phyloP scores from a whole-genome alignment of 2,888 invertebrate genomes.

The Caenorhabditis macrosperma region DNA sequence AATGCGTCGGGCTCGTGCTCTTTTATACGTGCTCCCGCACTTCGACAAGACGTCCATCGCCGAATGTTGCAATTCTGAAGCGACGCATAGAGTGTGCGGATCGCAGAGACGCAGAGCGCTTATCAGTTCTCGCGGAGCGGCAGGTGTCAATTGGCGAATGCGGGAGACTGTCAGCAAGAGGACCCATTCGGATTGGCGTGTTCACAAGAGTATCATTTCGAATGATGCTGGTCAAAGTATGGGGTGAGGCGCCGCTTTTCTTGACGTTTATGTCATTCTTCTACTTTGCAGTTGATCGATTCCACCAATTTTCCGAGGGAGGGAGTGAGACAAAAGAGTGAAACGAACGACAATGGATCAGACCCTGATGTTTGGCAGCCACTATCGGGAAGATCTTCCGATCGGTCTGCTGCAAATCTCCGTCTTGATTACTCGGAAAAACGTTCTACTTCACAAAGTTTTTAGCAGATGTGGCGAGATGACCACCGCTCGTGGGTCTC shows the following conservation, averaged over 20 bases:
- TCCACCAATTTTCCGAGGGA: slow-evolving; percentile 15
- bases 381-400: too few relatives aligned
- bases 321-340: background rate
- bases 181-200: slow-evolving; percentile 53
- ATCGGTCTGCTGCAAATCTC: too few relatives aligned
- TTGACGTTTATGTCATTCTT: slow-evolving; percentile 38
- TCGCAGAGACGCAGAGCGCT: slow-evolving; percentile 33
- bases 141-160: slow-evolving; percentile 51
- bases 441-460: too few relatives aligned
- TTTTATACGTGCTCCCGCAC: slow-evolving; percentile 48
- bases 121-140: slow-evolving; percentile 33
- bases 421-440: too few relatives aligned
- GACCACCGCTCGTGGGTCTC: too few relatives aligned
- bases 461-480: too few relatives aligned
- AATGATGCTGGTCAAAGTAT: slow-evolving; percentile 40
- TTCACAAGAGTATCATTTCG: slow-evolving; percentile 11
- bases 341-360: background rate
- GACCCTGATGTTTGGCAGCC: too few relatives aligned
- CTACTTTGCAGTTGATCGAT: slow-evolving; percentile 40
- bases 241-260: slow-evolving; percentile 27
- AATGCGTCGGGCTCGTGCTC: slow-evolving; percentile 22
- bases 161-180: slow-evolving; percentile 49
- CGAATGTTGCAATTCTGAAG: slow-evolving; percentile 53
- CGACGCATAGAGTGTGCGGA: slow-evolving; percentile 25
- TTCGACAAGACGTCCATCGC: slow-evolving; percentile 57